Conservation (phyloP, 2,888 invertebrate species). For the Dynastes grantii region DNA sequence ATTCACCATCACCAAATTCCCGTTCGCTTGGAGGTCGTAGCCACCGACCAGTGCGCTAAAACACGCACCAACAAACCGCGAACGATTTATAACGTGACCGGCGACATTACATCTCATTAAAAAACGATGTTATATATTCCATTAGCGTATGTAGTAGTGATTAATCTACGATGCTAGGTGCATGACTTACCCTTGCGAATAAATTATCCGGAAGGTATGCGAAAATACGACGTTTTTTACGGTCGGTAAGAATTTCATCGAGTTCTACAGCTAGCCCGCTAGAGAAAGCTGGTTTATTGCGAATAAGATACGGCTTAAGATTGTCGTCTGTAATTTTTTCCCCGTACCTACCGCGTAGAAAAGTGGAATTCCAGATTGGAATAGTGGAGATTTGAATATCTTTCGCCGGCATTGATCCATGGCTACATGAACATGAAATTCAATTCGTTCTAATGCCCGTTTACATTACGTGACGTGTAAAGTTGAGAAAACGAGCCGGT, state of each 20-base stretch:
- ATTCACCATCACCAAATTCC: slow-evolving; percentile 6
- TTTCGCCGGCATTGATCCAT: slow-evolving; percentile 29
- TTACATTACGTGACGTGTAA: slow-evolving; percentile 29
- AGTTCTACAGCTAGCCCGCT: background rate
- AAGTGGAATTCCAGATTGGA: slow-evolving; percentile 20
- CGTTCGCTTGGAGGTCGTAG: background rate
- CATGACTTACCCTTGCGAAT: slow-evolving; percentile 20
- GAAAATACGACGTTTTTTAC: slow-evolving; percentile 29
- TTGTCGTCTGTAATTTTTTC: slow-evolving; percentile 10
- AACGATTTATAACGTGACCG: slow-evolving; percentile 52
- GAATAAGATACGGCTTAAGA: slow-evolving; percentile 24
- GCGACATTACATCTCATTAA: slow-evolving; percentile 49
- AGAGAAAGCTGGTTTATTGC: background rate
- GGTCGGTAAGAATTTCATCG: slow-evolving; percentile 10
- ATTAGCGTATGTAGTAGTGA: slow-evolving; percentile 29
- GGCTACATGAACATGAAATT: slow-evolving; percentile 37
- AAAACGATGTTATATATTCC: slow-evolving; percentile 45
- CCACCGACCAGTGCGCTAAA: background rate
- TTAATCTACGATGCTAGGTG: slow-evolving; percentile 39
- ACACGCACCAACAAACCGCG: slow-evolving; percentile 33
- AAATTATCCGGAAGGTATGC: slow-evolving; percentile 34
- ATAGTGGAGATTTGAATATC: slow-evolving; percentile 27
- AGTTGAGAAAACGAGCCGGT: slow-evolving; percentile 8
- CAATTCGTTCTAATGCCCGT: slow-evolving; percentile 34
- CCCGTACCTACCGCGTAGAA: background rate